Conservation (phyloP, 2,113 vertebrate genomes). For the Sorex araneus region DNA sequence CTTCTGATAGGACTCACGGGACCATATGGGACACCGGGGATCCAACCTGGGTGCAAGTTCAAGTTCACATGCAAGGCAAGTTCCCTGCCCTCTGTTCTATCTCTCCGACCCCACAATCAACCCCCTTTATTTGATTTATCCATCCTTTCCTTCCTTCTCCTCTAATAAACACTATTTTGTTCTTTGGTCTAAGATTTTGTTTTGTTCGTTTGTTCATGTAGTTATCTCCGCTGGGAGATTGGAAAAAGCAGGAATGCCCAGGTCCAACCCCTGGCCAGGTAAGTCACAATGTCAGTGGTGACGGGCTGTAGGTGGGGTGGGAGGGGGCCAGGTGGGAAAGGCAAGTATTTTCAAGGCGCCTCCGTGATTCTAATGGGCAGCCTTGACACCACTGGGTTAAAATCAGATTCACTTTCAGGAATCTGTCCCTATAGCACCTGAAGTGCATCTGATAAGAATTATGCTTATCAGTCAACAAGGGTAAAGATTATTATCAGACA, state of each 20-base stretch:
- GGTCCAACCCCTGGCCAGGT: not conserved
- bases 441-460: slow-evolving; percentile 52
- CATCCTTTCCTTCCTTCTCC: not conserved
- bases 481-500: slow-evolving; percentile 32
- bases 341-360: not conserved
- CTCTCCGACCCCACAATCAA: not conserved
- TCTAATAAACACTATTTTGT: not conserved
- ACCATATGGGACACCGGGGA: no score
- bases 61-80: no score
- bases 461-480: not conserved
- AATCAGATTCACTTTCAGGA: not conserved
- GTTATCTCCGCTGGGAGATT: not conserved
- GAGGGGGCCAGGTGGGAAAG: no score
- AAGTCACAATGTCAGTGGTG: not conserved
- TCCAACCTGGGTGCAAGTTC: no score
- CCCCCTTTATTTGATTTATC: not conserved
- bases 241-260: not conserved
- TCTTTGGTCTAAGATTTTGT: not conserved
- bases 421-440: not conserved
- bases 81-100: no score
- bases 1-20: no score
- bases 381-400: not conserved
- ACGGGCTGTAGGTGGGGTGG: no score
- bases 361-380: not conserved
- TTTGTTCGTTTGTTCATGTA: not conserved